These are phyloP conservation scores for Amyelois transitella DNA, from an alignment of 1,140 invertebrate species.

Conservation along the genomic window DNA sequence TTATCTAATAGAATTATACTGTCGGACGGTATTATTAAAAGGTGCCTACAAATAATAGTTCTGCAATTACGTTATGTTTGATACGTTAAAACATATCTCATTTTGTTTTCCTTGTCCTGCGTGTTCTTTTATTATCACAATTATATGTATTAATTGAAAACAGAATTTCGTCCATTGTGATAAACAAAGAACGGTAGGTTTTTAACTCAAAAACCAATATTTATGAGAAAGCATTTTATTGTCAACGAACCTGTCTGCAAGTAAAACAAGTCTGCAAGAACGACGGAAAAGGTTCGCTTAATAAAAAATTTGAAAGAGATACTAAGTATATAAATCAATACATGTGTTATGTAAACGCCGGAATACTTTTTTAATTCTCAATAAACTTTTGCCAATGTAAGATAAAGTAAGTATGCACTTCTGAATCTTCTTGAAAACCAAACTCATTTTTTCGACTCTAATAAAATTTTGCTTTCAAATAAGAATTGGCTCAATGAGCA, in stretches of 20 bases:
- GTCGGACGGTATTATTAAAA: too few species aligned
- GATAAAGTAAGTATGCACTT: too few species aligned
- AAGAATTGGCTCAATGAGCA: not conserved
- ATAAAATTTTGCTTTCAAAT: not conserved
- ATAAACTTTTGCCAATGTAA: too few species aligned
- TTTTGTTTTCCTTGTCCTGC: not conserved
- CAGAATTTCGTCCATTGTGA: not conserved
- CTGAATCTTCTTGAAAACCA: too few species aligned
- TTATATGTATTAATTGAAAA: not conserved
- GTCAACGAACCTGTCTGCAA: too few species aligned
- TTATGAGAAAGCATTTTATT: not conserved
- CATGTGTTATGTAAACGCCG: too few species aligned
- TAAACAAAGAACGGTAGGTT: not conserved
- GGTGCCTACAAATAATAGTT: not conserved
- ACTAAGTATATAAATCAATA: too few species aligned
- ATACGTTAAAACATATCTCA: conserved; percentile 22
- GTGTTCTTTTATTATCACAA: conserved; percentile 14
- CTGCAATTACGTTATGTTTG: conserved; percentile 21
- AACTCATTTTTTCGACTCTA: not conserved
- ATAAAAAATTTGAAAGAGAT: not conserved
- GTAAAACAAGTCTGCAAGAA: too few species aligned
- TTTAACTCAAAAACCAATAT: not conserved
- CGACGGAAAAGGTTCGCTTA: not conserved
- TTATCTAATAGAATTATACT: too few species aligned
- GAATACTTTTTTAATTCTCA: too few species aligned